phyloP scores from a whole-genome alignment of 2,888 invertebrate genomes.

The Chymomyza fuscimana region DNA sequence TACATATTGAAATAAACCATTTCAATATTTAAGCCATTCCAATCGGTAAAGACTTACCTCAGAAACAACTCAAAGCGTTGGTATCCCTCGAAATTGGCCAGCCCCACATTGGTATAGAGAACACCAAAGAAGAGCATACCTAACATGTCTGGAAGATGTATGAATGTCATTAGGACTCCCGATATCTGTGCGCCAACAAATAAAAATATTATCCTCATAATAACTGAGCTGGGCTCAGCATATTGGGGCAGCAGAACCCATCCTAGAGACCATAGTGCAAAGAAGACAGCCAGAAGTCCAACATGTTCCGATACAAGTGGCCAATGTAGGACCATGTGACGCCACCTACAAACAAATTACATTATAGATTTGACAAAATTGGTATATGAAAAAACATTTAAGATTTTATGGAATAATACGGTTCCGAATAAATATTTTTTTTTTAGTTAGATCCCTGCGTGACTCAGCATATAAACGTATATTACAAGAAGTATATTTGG shows the following conservation, averaged over 20 bases:
- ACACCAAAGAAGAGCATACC: constrained; percentile 84
- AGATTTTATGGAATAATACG: too few species aligned
- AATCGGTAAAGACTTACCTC: constrained; percentile 76
- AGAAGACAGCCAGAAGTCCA: constrained; percentile 75
- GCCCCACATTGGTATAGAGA: constrained; percentile 80
- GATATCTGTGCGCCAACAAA: constrained; percentile 78
- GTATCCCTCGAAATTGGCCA: constrained; percentile 80
- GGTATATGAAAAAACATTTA: not conserved
- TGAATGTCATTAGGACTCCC: constrained; percentile 75
- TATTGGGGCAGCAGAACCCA: constrained; percentile 76
- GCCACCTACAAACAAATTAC: constrained; percentile 72
- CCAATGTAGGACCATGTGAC: constrained; percentile 74
- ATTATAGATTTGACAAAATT: not conserved
- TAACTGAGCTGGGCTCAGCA: constrained; percentile 66
- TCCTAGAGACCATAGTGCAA: constrained; percentile 79
- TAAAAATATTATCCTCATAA: constrained; percentile 78
- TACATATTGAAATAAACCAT: constrained; percentile 55
- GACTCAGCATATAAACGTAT: constrained; percentile 24
- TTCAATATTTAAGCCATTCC: not conserved
- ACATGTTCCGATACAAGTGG: constrained; percentile 75
- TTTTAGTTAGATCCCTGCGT: constrained; percentile 40
- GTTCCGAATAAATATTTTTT: too few species aligned
- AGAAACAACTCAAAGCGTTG: constrained; percentile 80
- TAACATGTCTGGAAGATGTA: constrained; percentile 81
- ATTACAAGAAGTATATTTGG: not conserved